phyloP scores from a whole-genome alignment of 2,113 vertebrate species.

The Sciurus niger region DNA sequence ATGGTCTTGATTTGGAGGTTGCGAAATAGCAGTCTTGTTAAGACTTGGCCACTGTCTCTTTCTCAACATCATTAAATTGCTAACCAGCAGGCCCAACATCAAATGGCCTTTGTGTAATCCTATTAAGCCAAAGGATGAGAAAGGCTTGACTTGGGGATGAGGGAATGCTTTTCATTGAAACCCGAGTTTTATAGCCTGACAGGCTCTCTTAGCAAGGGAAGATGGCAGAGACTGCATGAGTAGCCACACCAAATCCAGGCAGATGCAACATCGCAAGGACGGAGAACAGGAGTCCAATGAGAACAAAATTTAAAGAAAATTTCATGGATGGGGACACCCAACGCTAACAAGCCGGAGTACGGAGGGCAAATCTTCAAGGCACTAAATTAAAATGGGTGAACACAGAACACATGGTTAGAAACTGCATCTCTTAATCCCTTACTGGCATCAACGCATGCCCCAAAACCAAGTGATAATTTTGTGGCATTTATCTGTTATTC shows the following conservation, averaged over 20 bases:
- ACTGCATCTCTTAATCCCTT: neutral
- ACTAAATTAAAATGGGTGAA: neutral
- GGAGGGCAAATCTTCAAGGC: neutral
- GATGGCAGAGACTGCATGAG: neutral
- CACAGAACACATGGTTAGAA: accelerated
- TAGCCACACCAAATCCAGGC: neutral
- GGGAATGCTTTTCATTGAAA: conserved; percentile 49
- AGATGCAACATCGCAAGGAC: neutral
- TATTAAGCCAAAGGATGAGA: conserved; percentile 45
- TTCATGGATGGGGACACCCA: neutral
- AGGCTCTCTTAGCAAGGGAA: neutral
- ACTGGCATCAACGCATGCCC: neutral
- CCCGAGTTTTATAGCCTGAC: neutral
- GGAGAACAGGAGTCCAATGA: neutral
- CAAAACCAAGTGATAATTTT: neutral
- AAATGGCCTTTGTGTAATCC: conserved; percentile 50
- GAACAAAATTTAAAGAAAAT: neutral
- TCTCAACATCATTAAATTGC: conserved; percentile 40
- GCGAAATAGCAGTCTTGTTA: conserved; percentile 44
- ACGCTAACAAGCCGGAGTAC: neutral
- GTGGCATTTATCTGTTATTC: neutral
- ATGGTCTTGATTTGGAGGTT: neutral
- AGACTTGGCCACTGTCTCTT: conserved; percentile 56
- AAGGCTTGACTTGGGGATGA: neutral
- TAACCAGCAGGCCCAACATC: conserved; percentile 27